These are phyloP conservation scores for Sylvia borin DNA, from an alignment of 2,797 vertebrate genomes.

Conservation along the genomic window DNA sequence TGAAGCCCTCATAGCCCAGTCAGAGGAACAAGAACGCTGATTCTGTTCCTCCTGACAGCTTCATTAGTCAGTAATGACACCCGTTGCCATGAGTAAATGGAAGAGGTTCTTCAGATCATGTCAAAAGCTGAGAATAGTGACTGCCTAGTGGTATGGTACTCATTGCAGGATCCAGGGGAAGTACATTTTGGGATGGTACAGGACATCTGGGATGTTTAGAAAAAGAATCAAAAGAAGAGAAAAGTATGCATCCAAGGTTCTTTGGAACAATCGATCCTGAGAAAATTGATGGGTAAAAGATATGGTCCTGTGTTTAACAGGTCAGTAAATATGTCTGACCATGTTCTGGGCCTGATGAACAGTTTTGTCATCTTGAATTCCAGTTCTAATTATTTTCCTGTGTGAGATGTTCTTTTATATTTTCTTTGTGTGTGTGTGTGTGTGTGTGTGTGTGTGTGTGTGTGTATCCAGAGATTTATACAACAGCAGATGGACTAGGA, in stretches of 20 bases:
- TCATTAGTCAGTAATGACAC: not conserved
- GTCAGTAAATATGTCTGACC: not conserved
- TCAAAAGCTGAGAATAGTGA: not conserved
- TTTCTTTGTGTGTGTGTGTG: not conserved
- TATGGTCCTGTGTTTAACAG: not conserved
- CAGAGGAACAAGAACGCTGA: not conserved
- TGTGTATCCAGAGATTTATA: not conserved
- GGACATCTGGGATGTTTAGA: not conserved
- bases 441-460: not conserved
- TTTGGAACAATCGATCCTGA: not conserved
- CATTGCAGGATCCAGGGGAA: not conserved
- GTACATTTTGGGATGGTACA: not conserved
- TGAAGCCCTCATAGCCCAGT: not conserved
- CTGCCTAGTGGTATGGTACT: not conserved
- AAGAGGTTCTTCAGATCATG: not conserved
- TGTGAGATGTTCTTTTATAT: not conserved
- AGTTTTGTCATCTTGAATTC: not conserved
- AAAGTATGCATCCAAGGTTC: accelerated
- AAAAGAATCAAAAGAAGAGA: not conserved
- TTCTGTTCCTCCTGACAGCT: not conserved
- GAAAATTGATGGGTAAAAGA: not conserved
- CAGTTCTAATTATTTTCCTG: not conserved
- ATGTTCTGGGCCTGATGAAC: not conserved
- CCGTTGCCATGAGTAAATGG: not conserved
- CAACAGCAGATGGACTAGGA: not conserved